phyloP scores from a whole-genome alignment of 1,140 invertebrate species.

The Zaprionus gabonicus region DNA sequence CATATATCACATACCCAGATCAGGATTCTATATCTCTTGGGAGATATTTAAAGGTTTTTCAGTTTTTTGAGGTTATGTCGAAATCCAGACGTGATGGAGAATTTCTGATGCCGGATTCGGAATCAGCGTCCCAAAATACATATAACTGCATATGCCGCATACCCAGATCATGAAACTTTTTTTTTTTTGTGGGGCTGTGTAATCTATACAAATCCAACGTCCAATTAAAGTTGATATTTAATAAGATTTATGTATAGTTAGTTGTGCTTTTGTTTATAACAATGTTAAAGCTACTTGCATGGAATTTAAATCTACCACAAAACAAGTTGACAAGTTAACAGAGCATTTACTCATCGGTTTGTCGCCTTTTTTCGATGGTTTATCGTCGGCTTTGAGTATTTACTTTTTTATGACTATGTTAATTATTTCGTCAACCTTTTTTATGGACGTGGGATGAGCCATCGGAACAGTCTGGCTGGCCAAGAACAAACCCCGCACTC shows the following conservation, averaged over 20 bases:
- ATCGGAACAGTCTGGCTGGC: slow-evolving; percentile 30
- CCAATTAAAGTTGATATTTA: not conserved
- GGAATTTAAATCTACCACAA: not conserved
- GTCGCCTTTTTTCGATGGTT: not conserved
- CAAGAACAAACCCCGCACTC: not conserved
- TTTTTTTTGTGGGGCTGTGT: no score
- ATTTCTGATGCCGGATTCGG: no score
- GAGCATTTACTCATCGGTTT: not conserved
- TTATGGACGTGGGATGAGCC: slow-evolving; percentile 60
- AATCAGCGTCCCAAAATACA: no score
- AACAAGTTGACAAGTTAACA: not conserved
- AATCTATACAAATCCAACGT: not conserved
- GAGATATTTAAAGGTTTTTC: no score
- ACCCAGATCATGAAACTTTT: no score
- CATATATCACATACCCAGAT: no score
- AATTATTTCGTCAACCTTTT: slow-evolving; percentile 72
- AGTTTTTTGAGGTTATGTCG: no score
- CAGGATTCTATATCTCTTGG: no score
- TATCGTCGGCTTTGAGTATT: slow-evolving; percentile 3
- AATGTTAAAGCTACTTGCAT: not conserved
- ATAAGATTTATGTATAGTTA: not conserved
- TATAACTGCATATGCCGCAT: no score
- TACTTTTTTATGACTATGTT: slow-evolving; percentile 72
- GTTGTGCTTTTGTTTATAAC: no score
- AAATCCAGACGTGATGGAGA: no score